phyloP scores from a whole-genome alignment of 2,113 vertebrate species.

The Seriola rivoliana region DNA sequence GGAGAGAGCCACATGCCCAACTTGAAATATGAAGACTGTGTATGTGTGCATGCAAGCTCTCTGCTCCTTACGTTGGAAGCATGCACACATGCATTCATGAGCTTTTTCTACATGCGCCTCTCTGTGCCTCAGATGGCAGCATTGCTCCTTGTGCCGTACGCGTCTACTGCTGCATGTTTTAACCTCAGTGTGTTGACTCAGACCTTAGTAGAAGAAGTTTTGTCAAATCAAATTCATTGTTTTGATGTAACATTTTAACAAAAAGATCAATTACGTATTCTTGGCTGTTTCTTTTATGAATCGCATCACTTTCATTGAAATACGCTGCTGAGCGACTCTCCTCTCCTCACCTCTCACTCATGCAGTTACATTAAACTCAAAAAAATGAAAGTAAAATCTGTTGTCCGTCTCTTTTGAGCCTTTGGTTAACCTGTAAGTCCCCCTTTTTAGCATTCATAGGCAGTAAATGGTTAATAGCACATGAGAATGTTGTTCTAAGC shows the following conservation, averaged over 20 bases:
- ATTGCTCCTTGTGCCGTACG: slow-evolving; percentile 33
- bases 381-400: neutral
- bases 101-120: slow-evolving; percentile 15
- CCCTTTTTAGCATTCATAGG: too few relatives aligned
- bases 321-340: too few relatives aligned
- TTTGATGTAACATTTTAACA: neutral
- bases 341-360: too few relatives aligned
- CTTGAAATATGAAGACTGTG: slow-evolving; percentile 66
- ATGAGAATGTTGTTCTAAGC: too few relatives aligned
- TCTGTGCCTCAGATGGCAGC: slow-evolving; percentile 55
- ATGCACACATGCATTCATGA: slow-evolving; percentile 18
- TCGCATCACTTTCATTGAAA: neutral
- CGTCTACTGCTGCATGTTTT: neutral
- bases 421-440: too few relatives aligned
- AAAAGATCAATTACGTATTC: neutral
- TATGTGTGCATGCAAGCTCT: slow-evolving; percentile 36
- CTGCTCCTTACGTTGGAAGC: slow-evolving; percentile 19
- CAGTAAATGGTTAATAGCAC: too few relatives aligned
- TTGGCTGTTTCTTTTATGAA: neutral
- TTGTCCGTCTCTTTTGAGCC: too few relatives aligned
- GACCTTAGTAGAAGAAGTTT: too few relatives aligned
- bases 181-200: neutral
- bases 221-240: neutral
- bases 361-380: neutral
- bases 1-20: slow-evolving; percentile 66